Conservation (phyloP, 2,797 vertebrate species). For the Cossypha dichroa region DNA sequence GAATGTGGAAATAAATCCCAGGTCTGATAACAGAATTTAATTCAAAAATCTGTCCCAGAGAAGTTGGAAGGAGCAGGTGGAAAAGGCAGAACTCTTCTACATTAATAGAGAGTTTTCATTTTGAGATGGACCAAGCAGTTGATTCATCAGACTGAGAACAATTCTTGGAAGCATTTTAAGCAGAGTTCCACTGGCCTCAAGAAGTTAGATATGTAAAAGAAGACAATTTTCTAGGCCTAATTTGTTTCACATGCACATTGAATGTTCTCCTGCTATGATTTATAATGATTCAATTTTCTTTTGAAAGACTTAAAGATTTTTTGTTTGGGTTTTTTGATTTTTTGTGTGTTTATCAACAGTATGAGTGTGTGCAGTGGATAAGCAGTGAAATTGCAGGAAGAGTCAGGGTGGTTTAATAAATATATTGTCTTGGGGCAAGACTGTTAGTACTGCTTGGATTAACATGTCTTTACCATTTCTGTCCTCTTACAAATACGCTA, state of each 20-base stretch:
- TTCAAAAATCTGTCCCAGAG: not conserved
- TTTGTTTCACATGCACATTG: not conserved
- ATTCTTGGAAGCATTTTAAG: not conserved
- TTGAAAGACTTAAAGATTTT: not conserved
- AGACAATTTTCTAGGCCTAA: not conserved
- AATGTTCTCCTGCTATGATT: not conserved
- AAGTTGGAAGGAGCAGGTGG: not conserved
- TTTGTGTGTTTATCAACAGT: not conserved
- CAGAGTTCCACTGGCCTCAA: not conserved
- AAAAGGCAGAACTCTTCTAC: not conserved
- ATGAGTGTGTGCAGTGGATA: not conserved
- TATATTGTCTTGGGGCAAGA: not conserved
- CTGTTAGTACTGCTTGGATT: not conserved
- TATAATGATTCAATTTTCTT: not conserved
- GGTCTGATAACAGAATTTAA: not conserved
- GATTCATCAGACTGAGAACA: not conserved
- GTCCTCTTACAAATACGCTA: not conserved
- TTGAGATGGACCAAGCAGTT: not conserved
- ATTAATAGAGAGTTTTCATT: not conserved
- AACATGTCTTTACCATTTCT: not conserved
- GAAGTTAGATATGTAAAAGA: not conserved
- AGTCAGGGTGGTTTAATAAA: not conserved
- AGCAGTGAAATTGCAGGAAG: not conserved
- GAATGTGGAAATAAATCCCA: not conserved
- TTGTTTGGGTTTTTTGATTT: not conserved